Conservation (phyloP, 2,797 vertebrate species). For the Peromyscus attwateri region DNA sequence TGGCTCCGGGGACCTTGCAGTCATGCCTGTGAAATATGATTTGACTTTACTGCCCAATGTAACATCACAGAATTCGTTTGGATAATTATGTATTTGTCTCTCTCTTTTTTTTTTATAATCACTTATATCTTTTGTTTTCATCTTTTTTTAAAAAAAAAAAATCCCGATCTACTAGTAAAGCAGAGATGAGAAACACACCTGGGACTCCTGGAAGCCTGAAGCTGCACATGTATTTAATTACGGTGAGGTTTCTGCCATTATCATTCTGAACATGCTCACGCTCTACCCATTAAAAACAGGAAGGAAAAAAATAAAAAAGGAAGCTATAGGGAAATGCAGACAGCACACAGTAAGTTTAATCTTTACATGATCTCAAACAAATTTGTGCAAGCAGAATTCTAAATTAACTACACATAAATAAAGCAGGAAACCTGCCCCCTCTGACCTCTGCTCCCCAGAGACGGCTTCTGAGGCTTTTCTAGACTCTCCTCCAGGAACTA, state of each 20-base stretch:
- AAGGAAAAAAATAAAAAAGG: constrained; percentile 51
- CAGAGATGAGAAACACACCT: constrained; percentile 73
- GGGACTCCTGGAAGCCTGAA: constrained; percentile 69
- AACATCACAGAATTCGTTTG: constrained; percentile 34
- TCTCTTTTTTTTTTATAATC: constrained; percentile 51
- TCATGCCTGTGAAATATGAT: constrained; percentile 50
- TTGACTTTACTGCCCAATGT: constrained; percentile 59
- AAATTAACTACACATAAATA: constrained; percentile 69
- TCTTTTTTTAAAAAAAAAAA: constrained; percentile 42
- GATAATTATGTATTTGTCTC: constrained; percentile 72
- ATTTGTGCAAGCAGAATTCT: constrained; percentile 79
- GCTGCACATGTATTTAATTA: constrained; percentile 81
- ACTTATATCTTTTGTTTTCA: constrained; percentile 79
- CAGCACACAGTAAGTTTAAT: constrained; percentile 75
- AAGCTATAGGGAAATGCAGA: constrained; percentile 80
- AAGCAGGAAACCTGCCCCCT: constrained; percentile 47
- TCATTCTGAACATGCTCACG: constrained; percentile 77
- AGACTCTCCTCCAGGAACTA: not conserved
- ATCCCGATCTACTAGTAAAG: constrained; percentile 51
- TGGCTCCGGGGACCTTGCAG: not conserved
- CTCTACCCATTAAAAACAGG: constrained; percentile 75
- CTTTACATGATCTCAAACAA: constrained; percentile 79
- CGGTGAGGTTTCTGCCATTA: constrained; percentile 65
- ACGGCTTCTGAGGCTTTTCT: not conserved
- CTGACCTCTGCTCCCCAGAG: not conserved